Base-by-base conservation (phyloP, 2,888 invertebrate species). In the Trichopria drosophilae region DNA sequence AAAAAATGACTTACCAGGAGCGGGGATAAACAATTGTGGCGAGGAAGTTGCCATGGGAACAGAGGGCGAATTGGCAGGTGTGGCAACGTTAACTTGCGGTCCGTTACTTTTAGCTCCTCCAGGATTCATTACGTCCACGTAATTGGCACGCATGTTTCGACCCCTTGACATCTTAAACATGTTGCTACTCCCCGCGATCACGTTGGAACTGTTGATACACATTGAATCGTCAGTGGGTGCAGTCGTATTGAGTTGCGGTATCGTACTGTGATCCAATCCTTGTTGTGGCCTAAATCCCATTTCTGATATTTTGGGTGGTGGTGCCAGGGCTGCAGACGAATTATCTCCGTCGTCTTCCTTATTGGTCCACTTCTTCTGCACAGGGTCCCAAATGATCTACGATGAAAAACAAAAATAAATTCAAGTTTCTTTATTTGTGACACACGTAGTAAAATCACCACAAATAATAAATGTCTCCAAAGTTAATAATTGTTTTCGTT, bases 371-470 rank as follows among this genome's bases (percentile, higher is more conserved):
- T 84, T 83, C 72, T 93, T 90, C 67, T 82, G 84, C n/a, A 85
- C 85, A 49, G 86, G 81, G 79, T 95, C 93, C 94, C 94, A 96
- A 44, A 95, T 89, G 80, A 95, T 95, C 91, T 91, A 73, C 29
- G n/a, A n/a, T n/a, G n/a, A n/a, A n/a, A n/a, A n/a, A n/a, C n/a
- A n/a, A n/a, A n/a, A n/a, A n/a, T n/a, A n/a, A n/a, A n/a, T 24
- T 24, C 10, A 24, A 24, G 10, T 24, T 24, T 24, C 24, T 9
- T 9, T 24, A 24, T 24, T 24, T 6, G 10, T 9, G 10, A 24
- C 24, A 9, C 24, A 10, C 24, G 10, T 6, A 24, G 24, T 24
- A 9, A 24, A 24, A 9, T 24, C 24, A 6, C 24, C 7, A 24
- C 10, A 6, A 24, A 24, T 24, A 24, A 24, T 24, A 24, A 24